Evolutionary conservation across 2,797 vertebrate genomes (phyloP).

Genomic region (Anguilla pacifica): DNA sequence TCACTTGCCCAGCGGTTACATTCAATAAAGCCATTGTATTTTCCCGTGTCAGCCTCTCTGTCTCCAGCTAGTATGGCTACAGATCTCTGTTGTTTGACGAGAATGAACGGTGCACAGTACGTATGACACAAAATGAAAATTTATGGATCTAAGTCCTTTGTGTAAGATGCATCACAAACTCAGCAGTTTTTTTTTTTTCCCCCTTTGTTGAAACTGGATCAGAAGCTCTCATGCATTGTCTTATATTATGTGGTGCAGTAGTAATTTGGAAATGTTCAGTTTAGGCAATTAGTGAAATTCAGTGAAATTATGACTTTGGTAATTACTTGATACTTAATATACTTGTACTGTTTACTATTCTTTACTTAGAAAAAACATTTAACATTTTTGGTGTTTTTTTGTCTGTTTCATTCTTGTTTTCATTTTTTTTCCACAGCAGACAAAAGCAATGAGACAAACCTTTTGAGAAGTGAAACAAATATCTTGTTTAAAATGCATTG

Average conservation of each 20-base stretch:
- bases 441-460: neutral
- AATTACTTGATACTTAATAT: neutral
- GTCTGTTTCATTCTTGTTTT: neutral
- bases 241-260: neutral
- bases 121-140: slow-evolving; percentile 33
- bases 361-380: neutral
- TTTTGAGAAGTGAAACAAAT: neutral
- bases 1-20: slow-evolving; percentile 22
- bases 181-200: neutral
- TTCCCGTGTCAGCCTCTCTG: slow-evolving; percentile 38
- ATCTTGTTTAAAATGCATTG: neutral
- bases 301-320: neutral
- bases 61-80: slow-evolving; percentile 39
- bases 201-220: neutral
- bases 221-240: neutral
- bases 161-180: neutral
- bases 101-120: slow-evolving; percentile 49
- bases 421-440: neutral
- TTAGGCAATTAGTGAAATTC: neutral
- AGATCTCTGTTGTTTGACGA: slow-evolving; percentile 36
- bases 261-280: neutral
- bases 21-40: slow-evolving; percentile 51
- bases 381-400: too few relatives aligned
- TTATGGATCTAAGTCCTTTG: neutral
- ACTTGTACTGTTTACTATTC: neutral